Conservation (phyloP, 2,888 invertebrate species). For the Cerceris rybyensis region DNA sequence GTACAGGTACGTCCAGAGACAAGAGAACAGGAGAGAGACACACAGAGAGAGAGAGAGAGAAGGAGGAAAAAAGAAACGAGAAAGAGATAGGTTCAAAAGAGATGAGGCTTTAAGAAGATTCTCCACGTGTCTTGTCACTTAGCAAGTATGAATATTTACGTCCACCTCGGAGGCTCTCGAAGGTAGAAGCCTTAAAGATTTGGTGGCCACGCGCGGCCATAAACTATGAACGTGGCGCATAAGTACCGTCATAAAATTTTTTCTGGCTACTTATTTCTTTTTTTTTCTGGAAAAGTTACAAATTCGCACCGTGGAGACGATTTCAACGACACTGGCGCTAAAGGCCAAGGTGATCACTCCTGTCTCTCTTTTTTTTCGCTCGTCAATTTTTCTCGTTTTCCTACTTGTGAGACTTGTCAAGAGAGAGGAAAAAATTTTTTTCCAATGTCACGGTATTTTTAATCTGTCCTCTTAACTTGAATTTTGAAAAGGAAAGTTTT, state of each 20-base stretch:
- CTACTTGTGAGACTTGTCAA: too few species aligned
- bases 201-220: constrained; percentile 33
- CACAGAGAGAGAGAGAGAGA: constrained; percentile 7
- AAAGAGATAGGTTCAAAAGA: neutral
- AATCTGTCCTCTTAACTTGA: neutral
- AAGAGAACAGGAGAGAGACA: constrained; percentile 2
- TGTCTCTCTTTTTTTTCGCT: neutral
- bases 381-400: too few species aligned
- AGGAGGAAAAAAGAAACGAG: neutral
- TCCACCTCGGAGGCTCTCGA: constrained; percentile 42
- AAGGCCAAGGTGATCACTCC: neutral
- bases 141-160: constrained; percentile 67
- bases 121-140: constrained; percentile 60
- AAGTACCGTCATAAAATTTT: constrained; percentile 13
- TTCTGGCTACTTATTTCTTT: neutral
- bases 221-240: constrained; percentile 43
- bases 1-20: neutral
- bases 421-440: too few species aligned
- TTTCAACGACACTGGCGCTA: neutral
- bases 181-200: constrained; percentile 42
- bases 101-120: constrained; percentile 36
- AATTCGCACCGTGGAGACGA: constrained; percentile 10
- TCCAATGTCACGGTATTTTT: neutral
- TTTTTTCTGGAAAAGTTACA: constrained; percentile 10
- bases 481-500: neutral